These are phyloP conservation scores for Drosophila mauritiana DNA, from an alignment of 1,140 invertebrate genomes.

Conservation along the genomic window DNA sequence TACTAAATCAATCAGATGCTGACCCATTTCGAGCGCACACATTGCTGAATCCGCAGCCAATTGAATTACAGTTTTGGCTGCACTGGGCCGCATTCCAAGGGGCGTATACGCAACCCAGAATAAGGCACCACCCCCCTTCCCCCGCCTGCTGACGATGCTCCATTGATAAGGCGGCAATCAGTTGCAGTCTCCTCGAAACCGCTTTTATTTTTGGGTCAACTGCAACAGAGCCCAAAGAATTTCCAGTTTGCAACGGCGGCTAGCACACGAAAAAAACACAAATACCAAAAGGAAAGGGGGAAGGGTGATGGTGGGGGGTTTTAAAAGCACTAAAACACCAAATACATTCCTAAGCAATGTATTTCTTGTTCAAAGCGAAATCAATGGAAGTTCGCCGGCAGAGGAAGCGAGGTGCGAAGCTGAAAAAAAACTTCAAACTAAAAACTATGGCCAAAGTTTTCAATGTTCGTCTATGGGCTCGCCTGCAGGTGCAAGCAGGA, in stretches of 20 bases:
- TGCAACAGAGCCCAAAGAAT: constrained; percentile 60
- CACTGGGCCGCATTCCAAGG: constrained; percentile 34
- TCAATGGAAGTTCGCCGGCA: constrained; percentile 51
- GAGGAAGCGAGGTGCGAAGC: constrained; percentile 24
- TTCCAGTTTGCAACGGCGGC: constrained; percentile 65
- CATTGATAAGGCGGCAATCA: constrained; percentile 27
- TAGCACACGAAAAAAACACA: constrained; percentile 17
- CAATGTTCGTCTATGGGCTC: constrained; percentile 28
- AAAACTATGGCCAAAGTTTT: constrained; percentile 40
- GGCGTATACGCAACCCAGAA: constrained; percentile 33
- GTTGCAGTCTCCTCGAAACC: constrained; percentile 32
- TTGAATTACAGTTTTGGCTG: constrained; percentile 30
- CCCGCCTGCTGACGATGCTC: not conserved
- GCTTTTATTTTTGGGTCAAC: constrained; percentile 72
- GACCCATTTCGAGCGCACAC: constrained; percentile 22
- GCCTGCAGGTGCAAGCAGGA: constrained; percentile 20
- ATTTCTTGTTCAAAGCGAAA: constrained; percentile 66
- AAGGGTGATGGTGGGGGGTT: not conserved
- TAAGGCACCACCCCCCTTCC: not conserved
- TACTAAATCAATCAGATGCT: constrained; percentile 30
- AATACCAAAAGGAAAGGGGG: not conserved
- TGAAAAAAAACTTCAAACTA: constrained; percentile 23
- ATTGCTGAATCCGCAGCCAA: constrained; percentile 14
- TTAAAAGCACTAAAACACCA: constrained; percentile 19
- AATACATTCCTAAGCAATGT: constrained; percentile 61